Evolutionary conservation across 2,888 invertebrate genomes (phyloP).

Genomic region (Iphiclides podalirius): DNA sequence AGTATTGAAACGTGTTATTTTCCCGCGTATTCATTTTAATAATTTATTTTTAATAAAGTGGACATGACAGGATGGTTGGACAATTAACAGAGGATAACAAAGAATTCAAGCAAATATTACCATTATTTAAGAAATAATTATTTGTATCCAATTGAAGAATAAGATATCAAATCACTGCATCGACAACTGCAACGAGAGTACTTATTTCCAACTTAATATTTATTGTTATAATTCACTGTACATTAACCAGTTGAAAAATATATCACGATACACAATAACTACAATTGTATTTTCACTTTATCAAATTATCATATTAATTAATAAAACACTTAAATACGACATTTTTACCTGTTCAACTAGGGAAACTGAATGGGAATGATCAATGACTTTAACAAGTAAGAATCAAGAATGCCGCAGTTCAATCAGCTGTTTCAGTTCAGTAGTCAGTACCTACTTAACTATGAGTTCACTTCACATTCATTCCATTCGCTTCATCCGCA

Average conservation of each 20-base stretch:
- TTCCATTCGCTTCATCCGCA: no score
- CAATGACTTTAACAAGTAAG: no score
- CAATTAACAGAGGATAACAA: background rate
- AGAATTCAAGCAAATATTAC: slow-evolving; percentile 1
- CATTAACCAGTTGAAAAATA: slow-evolving; percentile 6
- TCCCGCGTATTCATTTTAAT: slow-evolving; percentile 1
- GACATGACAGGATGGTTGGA: background rate
- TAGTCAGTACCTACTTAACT: no score
- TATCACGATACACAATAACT: background rate
- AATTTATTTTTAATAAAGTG: background rate
- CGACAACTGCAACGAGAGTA: background rate
- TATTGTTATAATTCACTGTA: background rate
- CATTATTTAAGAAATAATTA: slow-evolving; percentile 7
- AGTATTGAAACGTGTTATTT: no score
- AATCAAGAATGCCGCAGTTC: no score
- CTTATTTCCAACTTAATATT: background rate
- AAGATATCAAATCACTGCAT: slow-evolving; percentile 4
- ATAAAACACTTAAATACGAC: no score
- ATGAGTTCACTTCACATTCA: no score
- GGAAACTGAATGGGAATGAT: no score
- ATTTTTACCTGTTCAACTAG: no score
- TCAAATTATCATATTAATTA: no score
- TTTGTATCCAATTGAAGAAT: background rate
- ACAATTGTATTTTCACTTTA: background rate
- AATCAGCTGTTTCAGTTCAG: no score